A percentile compares a stretch with the other conserved stretches of the same genome.
These are phyloP conservation scores for Hylaea fasciaria DNA, from an alignment of 2,888 invertebrate species.

Conservation along the genomic window DNA sequence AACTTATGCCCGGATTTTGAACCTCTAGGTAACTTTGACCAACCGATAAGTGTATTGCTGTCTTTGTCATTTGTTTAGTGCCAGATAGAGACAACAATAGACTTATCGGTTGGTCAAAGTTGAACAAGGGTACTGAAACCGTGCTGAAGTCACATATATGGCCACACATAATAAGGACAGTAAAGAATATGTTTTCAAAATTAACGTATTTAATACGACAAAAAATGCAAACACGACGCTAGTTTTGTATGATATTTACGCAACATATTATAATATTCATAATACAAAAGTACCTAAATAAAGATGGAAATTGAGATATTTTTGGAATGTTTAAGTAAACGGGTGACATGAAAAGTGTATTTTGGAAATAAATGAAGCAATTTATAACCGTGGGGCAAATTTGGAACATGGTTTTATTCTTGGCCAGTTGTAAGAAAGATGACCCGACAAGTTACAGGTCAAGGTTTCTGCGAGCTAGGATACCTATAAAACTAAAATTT, in stretches of 20 bases:
- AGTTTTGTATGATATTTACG: conserved; percentile 27
- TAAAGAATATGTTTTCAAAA: neutral
- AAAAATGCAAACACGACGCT: conserved; percentile 13
- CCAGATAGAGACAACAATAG: no score
- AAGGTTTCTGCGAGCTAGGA: conserved; percentile 13
- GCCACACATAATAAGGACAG: neutral
- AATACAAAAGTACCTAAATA: conserved; percentile 15
- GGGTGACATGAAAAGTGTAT: conserved; percentile 20
- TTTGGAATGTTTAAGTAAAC: conserved; percentile 45
- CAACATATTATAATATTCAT: conserved; percentile 5
- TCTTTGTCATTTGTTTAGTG: no score
- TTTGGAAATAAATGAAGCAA: conserved; percentile 13
- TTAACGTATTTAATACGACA: conserved; percentile 1
- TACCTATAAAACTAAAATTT: conserved; percentile 1
- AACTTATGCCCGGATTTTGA: no score
- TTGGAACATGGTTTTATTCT: conserved; percentile 17
- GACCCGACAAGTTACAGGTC: conserved; percentile 7
- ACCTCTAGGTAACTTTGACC: no score
- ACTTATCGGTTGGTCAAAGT: no score
- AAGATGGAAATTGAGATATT: conserved; percentile 34
- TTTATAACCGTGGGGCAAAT: conserved; percentile 9
- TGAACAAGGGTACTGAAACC: no score
- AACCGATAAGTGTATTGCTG: no score
- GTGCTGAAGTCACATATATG: no score
- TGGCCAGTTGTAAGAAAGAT: conserved; percentile 10